Evolutionary conservation across 2,888 invertebrate genomes (phyloP).

Genomic region (Endotricha flammealis): DNA sequence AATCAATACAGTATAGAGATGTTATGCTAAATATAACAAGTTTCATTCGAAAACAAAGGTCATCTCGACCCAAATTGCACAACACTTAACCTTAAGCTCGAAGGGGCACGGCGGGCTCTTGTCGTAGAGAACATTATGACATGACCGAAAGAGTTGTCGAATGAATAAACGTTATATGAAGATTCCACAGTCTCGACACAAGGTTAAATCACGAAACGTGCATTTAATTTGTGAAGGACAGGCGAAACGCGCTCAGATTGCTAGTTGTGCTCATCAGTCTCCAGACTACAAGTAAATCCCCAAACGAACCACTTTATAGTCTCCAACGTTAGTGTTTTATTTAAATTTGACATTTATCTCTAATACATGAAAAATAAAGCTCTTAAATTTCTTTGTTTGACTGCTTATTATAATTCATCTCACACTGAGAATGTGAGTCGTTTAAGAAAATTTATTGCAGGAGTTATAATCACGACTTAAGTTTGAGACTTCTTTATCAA

Average conservation of each 20-base stretch:
- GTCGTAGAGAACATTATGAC: conserved; percentile 14
- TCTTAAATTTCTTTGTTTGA: conserved; percentile 2
- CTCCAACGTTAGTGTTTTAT: neutral
- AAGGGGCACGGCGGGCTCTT: conserved; percentile 16
- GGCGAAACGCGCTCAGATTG: conserved; percentile 53
- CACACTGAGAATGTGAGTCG: conserved; percentile 1
- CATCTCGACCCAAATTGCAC: conserved; percentile 34
- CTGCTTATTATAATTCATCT: conserved; percentile 3
- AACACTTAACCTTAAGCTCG: conserved; percentile 27
- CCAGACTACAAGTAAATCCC: conserved; percentile 9
- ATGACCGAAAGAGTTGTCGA: conserved; percentile 28
- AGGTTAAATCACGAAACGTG: conserved; percentile 46
- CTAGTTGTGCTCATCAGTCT: conserved; percentile 40
- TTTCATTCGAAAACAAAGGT: conserved; percentile 29
- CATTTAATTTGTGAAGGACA: conserved; percentile 58
- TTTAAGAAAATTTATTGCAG: neutral
- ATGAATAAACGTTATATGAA: conserved; percentile 37
- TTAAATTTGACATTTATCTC: conserved; percentile 3
- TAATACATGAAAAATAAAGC: conserved; percentile 7
- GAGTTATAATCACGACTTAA: too few relatives aligned
- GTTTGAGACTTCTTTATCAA: neutral
- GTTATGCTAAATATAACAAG: conserved; percentile 13
- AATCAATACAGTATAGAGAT: conserved; percentile 5
- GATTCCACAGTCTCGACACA: conserved; percentile 43
- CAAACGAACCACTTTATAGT: conserved; percentile 8